phyloP scores from a whole-genome alignment of 1,140 invertebrate species.

The Ooceraea biroi region DNA sequence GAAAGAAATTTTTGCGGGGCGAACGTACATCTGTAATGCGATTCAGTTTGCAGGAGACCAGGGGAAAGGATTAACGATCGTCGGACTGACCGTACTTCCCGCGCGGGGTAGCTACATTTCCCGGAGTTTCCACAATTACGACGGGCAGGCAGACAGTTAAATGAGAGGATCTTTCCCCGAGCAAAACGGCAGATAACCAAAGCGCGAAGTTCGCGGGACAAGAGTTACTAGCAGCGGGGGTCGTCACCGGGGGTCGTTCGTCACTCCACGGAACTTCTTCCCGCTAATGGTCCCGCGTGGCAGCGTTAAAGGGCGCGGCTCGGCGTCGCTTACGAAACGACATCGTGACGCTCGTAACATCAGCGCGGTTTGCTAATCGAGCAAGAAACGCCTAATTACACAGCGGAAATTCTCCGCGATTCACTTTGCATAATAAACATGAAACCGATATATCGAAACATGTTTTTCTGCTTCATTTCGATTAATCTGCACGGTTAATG shows the following conservation, averaged over 20 bases:
- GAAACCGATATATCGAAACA: background rate
- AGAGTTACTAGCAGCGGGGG: constrained; percentile 41
- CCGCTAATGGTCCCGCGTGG: constrained; percentile 51
- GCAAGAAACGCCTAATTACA: constrained; percentile 56
- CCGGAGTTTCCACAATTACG: constrained; percentile 58
- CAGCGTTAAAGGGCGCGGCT: constrained; percentile 43
- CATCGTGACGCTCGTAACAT: constrained; percentile 43
- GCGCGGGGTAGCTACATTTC: constrained; percentile 24
- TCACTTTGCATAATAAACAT: constrained; percentile 10
- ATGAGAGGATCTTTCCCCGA: constrained; percentile 59
- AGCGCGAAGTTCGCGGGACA: constrained; percentile 54
- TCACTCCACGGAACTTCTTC: constrained; percentile 57
- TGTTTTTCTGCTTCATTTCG: background rate
- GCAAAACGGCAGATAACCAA: constrained; percentile 59
- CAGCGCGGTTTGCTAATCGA: constrained; percentile 46
- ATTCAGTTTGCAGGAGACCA: constrained; percentile 20
- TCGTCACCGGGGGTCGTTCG: constrained; percentile 58
- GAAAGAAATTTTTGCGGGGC: constrained; percentile 12
- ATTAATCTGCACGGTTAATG: no score
- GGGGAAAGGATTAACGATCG: constrained; percentile 41
- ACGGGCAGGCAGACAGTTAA: constrained; percentile 53
- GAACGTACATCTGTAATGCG: constrained; percentile 40
- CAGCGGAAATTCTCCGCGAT: background rate
- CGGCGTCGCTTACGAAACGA: constrained; percentile 52
- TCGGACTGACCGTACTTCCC: background rate